A percentile compares a stretch with the other conserved stretches of the same genome.
Conservation (phyloP, 2,888 invertebrate genomes). For the Clepsis dumicolana region DNA sequence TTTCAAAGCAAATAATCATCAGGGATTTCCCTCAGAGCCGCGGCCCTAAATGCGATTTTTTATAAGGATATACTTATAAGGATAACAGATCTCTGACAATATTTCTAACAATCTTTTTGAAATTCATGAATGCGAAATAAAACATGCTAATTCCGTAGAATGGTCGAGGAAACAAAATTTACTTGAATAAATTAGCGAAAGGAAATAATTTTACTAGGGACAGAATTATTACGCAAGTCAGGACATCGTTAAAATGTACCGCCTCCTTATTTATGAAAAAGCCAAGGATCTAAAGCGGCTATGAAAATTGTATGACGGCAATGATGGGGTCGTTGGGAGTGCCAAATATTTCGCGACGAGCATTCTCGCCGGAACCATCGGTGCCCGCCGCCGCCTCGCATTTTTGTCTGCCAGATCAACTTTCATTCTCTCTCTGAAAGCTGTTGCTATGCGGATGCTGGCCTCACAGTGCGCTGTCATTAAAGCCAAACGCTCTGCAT, state of each 20-base stretch:
- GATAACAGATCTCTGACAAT: slow-evolving; percentile 59
- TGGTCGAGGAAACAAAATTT: slow-evolving; percentile 62
- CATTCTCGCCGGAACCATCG: slow-evolving; percentile 66
- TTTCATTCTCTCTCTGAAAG: slow-evolving; percentile 82
- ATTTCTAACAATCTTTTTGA: slow-evolving; percentile 65
- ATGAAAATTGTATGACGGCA: slow-evolving; percentile 54
- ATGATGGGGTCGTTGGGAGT: slow-evolving; percentile 48
- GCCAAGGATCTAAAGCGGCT: slow-evolving; percentile 49
- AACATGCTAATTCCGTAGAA: slow-evolving; percentile 65
- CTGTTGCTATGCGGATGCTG: slow-evolving; percentile 85
- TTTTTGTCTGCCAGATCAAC: slow-evolving; percentile 78
- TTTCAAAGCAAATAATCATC: slow-evolving; percentile 53
- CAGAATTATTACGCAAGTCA: slow-evolving; percentile 51
- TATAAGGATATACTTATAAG: slow-evolving; percentile 59
- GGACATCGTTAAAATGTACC: slow-evolving; percentile 48
- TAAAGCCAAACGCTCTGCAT: slow-evolving; percentile 78
- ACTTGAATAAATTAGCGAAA: slow-evolving; percentile 60
- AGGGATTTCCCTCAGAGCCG: slow-evolving; percentile 53
- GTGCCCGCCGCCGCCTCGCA: slow-evolving; percentile 56
- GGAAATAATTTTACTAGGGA: slow-evolving; percentile 51
- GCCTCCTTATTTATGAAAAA: slow-evolving; percentile 50
- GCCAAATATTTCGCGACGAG: slow-evolving; percentile 67
- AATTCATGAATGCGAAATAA: slow-evolving; percentile 68
- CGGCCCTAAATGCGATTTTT: slow-evolving; percentile 52
- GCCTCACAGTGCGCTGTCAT: slow-evolving; percentile 75